Conservation (phyloP, 2,113 vertebrate genomes). For the Lontra canadensis region DNA sequence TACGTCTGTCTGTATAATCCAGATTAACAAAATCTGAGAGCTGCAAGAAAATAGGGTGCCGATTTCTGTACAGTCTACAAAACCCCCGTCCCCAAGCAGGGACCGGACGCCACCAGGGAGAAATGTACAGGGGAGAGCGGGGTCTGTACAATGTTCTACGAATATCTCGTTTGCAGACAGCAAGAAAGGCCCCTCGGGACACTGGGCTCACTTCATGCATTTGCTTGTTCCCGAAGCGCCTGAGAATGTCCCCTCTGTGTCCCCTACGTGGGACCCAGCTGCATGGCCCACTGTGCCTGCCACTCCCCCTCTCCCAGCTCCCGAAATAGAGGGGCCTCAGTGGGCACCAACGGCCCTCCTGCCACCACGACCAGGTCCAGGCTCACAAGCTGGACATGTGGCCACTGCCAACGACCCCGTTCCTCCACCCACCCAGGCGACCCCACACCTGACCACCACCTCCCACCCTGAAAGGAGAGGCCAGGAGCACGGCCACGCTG, state of each 20-base stretch:
- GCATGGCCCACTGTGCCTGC: neutral
- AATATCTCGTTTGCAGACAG: neutral
- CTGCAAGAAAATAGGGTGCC: slow-evolving; percentile 90
- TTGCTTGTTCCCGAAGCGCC: neutral
- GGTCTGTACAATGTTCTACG: slow-evolving; percentile 73
- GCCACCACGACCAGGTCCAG: neutral
- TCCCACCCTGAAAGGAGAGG: neutral
- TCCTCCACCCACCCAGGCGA: neutral
- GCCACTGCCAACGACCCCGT: neutral
- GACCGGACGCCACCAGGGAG: slow-evolving; percentile 81
- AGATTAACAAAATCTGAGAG: slow-evolving; percentile 87
- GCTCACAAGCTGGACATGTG: neutral
- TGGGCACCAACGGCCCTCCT: neutral
- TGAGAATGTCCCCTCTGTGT: neutral
- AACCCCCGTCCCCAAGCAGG: slow-evolving; percentile 77
- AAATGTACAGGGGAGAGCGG: slow-evolving; percentile 85
- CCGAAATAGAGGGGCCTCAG: neutral
- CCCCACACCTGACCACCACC: neutral
- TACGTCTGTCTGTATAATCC: slow-evolving; percentile 86
- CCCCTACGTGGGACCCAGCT: neutral
- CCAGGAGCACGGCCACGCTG: neutral
- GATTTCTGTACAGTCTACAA: slow-evolving; percentile 92
- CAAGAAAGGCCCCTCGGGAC: neutral
- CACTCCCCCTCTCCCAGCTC: neutral
- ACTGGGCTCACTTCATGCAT: accelerated